Evolutionary conservation across 2,113 vertebrate genomes (phyloP), one percentile per base, ranked within the genome.

Genomic region (Chelonoidis abingdonii): DNA sequence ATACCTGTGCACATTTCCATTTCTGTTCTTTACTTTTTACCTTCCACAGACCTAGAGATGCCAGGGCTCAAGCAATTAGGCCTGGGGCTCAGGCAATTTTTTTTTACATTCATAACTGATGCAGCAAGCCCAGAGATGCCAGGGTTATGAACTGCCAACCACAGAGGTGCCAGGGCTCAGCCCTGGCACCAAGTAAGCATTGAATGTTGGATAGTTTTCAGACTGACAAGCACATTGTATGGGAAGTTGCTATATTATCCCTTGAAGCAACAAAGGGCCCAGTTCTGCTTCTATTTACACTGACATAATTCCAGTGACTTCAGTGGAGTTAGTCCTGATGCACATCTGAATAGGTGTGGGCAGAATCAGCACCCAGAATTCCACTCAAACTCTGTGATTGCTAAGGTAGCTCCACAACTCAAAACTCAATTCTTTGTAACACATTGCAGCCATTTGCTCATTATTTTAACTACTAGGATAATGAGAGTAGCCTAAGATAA

Each of bases 201-300:
- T 57, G 56, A 57, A 22, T 80, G 76, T 56, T 76, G 52, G 59
- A 93, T 84, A 92, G 88, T 95, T 87, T 90, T 80, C 59, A 89
- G 83, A 83, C 24, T 62, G 93, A 96, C 83, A 93, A 93, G 75
- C 7, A 85, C 88, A 87, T 41, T 88, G 80, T 25, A 86, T 21
- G 62, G 31, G 16, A 80, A 97, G 72, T 44, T 78, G 16, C 56
- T 69, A 35, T 35, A 35, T 69, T 17, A 16, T 35, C 13, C 31
- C 52, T 88, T 84, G 69, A 88, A 88, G 76, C 29, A 82, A 83
- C 21, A 49, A 0, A 89, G 83, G 83, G n/a, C 35, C 93, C 56
- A 86, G 93, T 94, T 78, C 56, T 92, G 41, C 52, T 76, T 78
- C 83, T 41, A 16, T 59, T 92, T 93, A 49, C 49, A 56, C 38